Percentiles rank a stretch among this genome's conserved stretches.
Conservation (phyloP, 2,888 invertebrate genomes). For the Agrilus biguttatus region DNA sequence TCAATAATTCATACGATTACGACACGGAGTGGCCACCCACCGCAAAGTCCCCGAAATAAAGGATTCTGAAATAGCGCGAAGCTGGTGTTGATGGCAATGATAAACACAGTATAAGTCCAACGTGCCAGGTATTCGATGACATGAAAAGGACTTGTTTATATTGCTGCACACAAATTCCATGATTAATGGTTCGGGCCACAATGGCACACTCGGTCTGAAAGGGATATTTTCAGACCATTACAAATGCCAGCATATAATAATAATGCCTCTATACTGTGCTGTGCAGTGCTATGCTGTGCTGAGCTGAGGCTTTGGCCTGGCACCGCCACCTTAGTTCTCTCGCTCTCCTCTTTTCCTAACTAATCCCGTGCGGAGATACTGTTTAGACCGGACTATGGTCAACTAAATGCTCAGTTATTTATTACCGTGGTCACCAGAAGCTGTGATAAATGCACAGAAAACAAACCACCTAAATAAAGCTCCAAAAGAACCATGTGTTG, state of each 20-base stretch:
- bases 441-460: too few species aligned
- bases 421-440: neutral
- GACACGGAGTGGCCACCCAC: constrained; percentile 21
- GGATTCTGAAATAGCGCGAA: constrained; percentile 20
- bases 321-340: constrained; percentile 22
- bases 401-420: neutral
- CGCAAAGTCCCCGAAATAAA: constrained; percentile 13
- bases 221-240: constrained; percentile 21
- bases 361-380: constrained; percentile 20
- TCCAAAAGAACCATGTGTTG: constrained; percentile 5
- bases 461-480: constrained; percentile 1
- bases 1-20: neutral
- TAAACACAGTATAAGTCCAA: constrained; percentile 33
- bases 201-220: constrained; percentile 20
- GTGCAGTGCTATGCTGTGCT: too few species aligned
- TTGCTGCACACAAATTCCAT: constrained; percentile 29
- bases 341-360: constrained; percentile 31
- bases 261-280: too few species aligned
- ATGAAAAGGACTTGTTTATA: constrained; percentile 39
- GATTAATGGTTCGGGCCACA: constrained; percentile 30
- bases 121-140: constrained; percentile 35
- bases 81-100: constrained; percentile 34
- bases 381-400: neutral
- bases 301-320: constrained; percentile 15
- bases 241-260: constrained; percentile 20